These are phyloP conservation scores for Strigamia maritima DNA, from an alignment of 2,888 invertebrate genomes.

Conservation along the genomic window DNA sequence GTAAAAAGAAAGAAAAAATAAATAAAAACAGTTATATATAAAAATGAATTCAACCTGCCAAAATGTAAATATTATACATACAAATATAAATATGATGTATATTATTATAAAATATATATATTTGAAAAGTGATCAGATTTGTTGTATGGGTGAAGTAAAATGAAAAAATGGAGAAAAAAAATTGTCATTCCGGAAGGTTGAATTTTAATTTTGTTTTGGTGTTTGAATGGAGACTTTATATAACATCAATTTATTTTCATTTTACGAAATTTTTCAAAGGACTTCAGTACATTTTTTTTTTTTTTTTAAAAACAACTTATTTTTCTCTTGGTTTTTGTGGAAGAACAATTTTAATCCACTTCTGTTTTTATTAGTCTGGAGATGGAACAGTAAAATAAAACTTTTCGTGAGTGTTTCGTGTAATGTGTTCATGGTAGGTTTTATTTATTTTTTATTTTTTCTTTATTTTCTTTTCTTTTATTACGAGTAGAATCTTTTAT, in stretches of 20 bases:
- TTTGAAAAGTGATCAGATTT: conserved; percentile 3
- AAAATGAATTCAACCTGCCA: not conserved
- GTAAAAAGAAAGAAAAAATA: too few species aligned
- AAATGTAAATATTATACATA: conserved; percentile 7
- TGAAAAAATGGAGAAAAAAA: too few species aligned
- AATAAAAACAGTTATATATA: not conserved
- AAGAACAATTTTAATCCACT: not conserved
- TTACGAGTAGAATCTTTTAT: not conserved
- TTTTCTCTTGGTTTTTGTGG: not conserved
- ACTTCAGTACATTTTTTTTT: not conserved
- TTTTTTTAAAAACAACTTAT: too few species aligned
- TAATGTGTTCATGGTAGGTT: not conserved
- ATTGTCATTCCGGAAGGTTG: conserved; percentile 1
- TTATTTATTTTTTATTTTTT: not conserved
- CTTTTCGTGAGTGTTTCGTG: not conserved
- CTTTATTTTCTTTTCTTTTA: not conserved
- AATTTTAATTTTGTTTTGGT: not conserved
- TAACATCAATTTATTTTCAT: not conserved
- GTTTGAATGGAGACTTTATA: not conserved
- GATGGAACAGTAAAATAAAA: not conserved
- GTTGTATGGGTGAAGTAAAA: not conserved
- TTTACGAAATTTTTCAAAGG: not conserved
- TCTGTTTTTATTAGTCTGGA: too few species aligned
- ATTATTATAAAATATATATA: conserved; percentile 10
- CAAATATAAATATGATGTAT: not conserved